A percentile compares a stretch with the other conserved stretches of the same genome.
phyloP scores from a whole-genome alignment of 2,113 vertebrate species.

The Baryphthengus martii region DNA sequence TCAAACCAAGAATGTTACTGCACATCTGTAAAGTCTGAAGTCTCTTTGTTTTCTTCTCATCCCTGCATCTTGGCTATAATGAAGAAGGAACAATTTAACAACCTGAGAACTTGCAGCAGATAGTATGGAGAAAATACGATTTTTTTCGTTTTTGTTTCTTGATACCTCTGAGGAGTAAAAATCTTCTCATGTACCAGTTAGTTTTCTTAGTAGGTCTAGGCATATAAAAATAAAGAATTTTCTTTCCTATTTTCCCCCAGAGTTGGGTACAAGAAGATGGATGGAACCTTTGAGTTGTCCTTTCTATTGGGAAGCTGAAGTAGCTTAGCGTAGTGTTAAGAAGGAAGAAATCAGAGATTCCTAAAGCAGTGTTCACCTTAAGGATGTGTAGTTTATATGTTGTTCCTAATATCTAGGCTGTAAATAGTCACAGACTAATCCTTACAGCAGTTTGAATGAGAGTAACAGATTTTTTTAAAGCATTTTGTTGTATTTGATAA shows the following conservation, averaged over 20 bases:
- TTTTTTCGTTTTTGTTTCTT: background rate
- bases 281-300: background rate
- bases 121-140: background rate
- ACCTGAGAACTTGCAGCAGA: background rate
- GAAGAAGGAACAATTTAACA: background rate
- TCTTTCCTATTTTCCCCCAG: background rate
- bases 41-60: background rate
- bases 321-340: background rate
- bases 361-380: background rate
- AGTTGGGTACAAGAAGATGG: background rate
- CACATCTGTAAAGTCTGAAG: background rate
- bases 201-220: background rate
- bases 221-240: fast-evolving
- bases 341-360: background rate
- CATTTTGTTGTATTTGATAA: background rate
- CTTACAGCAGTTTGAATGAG: background rate
- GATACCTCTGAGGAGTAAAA: background rate
- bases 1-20: background rate
- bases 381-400: background rate
- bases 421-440: background rate
- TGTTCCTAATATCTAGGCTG: background rate
- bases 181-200: background rate
- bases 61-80: background rate
- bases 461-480: background rate
- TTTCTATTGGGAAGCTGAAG: background rate